Evolutionary conservation across 2,797 vertebrate species (phyloP).

Genomic region (Rhincodon typus): DNA sequence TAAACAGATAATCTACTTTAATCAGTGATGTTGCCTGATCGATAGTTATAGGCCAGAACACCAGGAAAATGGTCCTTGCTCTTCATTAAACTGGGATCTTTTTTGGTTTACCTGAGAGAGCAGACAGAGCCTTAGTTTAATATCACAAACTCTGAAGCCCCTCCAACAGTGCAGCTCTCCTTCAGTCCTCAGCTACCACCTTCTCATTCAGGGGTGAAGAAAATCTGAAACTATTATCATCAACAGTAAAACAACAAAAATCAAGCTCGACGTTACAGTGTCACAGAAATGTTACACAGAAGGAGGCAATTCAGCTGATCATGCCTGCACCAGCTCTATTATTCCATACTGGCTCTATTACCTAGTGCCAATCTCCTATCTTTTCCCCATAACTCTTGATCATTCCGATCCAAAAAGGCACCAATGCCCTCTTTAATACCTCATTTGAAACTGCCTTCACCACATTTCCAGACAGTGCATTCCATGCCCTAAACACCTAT

Average conservation of each 20-base stretch:
- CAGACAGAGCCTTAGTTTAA: neutral
- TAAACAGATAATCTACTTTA: neutral
- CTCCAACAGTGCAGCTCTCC: neutral
- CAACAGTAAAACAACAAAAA: neutral
- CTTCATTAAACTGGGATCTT: neutral
- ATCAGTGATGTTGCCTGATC: neutral
- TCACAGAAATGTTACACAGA: too few relatives aligned
- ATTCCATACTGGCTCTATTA: too few relatives aligned
- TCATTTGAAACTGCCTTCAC: too few relatives aligned
- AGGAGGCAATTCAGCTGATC: too few relatives aligned
- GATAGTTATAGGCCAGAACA: neutral
- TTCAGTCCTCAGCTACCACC: neutral
- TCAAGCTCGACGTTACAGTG: neutral
- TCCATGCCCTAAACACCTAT: too few relatives aligned
- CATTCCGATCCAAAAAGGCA: too few relatives aligned
- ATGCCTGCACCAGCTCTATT: too few relatives aligned
- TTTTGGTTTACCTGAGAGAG: neutral
- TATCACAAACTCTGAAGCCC: too few relatives aligned
- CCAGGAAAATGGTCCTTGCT: neutral
- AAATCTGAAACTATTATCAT: neutral
- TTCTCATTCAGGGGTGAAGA: neutral
- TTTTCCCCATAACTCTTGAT: too few relatives aligned
- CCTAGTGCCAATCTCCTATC: too few relatives aligned
- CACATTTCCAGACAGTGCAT: too few relatives aligned
- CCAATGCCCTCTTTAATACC: too few relatives aligned